A percentile compares a stretch with the other conserved stretches of the same genome.
These are phyloP conservation scores for Microchrysa polita DNA, from an alignment of 2,888 invertebrate species.

Conservation along the genomic window DNA sequence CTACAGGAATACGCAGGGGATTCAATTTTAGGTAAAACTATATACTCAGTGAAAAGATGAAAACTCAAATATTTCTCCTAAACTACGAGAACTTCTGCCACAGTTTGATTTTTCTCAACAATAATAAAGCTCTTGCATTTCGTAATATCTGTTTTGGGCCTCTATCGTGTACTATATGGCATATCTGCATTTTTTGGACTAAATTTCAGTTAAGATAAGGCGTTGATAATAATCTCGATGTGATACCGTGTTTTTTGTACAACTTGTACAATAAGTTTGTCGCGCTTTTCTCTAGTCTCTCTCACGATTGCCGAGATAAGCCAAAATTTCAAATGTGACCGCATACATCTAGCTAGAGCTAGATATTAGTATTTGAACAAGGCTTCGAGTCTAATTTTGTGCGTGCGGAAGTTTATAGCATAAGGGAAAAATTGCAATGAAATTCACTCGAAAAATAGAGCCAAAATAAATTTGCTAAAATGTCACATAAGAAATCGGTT, in stretches of 20 bases:
- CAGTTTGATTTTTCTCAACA: no score
- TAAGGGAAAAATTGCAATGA: no score
- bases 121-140: no score
- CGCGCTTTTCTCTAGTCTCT: not conserved
- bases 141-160: no score
- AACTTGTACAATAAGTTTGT: not conserved
- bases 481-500: no score
- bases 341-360: not conserved
- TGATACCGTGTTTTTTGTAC: not conserved
- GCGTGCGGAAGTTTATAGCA: no score
- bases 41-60: no score
- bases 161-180: not conserved
- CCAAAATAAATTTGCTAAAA: not conserved
- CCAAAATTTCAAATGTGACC: not conserved
- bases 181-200: conserved; percentile 25
- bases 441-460: not conserved
- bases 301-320: conserved; percentile 3
- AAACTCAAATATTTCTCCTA: not conserved
- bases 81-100: not conserved
- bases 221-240: conserved; percentile 11
- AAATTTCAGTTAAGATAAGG: conserved; percentile 13
- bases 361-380: no score
- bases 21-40: conserved; percentile 3
- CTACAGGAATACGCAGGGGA: not conserved
- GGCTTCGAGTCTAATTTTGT: no score